Conservation (phyloP, 2,888 invertebrate species). For the Agrotis segetum region DNA sequence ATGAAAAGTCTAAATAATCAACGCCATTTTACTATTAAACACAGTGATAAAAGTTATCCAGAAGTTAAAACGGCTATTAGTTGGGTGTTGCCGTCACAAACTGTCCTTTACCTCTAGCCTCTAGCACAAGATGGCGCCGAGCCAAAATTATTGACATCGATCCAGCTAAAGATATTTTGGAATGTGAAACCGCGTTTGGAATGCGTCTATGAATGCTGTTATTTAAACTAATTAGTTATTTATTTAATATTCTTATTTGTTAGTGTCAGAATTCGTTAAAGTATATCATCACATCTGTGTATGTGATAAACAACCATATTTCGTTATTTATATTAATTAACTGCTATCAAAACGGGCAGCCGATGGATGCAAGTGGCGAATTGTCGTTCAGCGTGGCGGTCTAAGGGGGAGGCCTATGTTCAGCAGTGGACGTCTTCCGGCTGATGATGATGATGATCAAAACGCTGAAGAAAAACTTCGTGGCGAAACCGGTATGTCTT, state of each 20-base stretch:
- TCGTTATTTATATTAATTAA: no score
- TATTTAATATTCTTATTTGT: conserved; percentile 30
- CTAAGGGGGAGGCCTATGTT: no score
- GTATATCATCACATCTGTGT: not conserved
- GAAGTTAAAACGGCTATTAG: conserved; percentile 35
- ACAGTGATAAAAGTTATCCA: conserved; percentile 5
- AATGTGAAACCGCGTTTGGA: conserved; percentile 48
- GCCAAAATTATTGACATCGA: conserved; percentile 67
- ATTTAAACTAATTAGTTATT: conserved; percentile 40
- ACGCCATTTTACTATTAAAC: no score
- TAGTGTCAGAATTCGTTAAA: not conserved
- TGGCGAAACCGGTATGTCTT: no score
- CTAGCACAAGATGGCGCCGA: conserved; percentile 40
- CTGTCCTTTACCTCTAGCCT: conserved; percentile 36
- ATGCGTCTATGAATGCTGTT: conserved; percentile 51
- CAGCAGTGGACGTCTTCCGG: no score
- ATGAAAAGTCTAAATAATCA: no score
- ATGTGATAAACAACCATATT: not conserved
- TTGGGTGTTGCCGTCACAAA: conserved; percentile 18
- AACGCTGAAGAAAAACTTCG: no score
- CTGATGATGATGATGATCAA: no score
- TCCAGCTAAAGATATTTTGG: conserved; percentile 58
- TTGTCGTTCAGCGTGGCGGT: no score
- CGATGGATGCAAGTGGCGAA: no score
- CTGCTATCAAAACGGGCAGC: no score